A percentile compares a stretch with the other conserved stretches of the same genome.
phyloP scores from a whole-genome alignment of 92 coral and sea anemone genomes.

The Porites evermanni region DNA sequence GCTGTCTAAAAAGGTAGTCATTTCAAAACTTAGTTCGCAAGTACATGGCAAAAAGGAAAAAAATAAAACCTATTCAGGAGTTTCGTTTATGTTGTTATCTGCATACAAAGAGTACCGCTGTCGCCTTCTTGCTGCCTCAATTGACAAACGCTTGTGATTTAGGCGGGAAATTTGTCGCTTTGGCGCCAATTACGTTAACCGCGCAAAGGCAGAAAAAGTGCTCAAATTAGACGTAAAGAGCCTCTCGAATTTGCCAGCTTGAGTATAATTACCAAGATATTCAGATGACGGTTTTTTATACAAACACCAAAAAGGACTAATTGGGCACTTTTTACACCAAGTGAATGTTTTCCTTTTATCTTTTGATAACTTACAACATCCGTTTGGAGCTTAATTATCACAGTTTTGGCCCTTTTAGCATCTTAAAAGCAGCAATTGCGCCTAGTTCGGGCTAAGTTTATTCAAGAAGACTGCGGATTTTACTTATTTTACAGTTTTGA shows the following conservation, averaged over 20 bases:
- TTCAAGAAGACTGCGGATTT: background rate
- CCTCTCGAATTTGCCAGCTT: slow-evolving; percentile 36
- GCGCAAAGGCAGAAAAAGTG: slow-evolving; percentile 55
- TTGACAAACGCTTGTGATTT: slow-evolving; percentile 58
- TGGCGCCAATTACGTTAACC: slow-evolving; percentile 75
- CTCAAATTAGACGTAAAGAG: slow-evolving; percentile 32
- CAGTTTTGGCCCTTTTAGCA: background rate
- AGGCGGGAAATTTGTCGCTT: slow-evolving; percentile 65
- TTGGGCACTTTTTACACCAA: slow-evolving; percentile 13
- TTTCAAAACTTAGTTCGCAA: background rate
- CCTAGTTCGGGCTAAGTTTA: background rate
- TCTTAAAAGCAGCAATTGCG: background rate
- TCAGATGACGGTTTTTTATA: slow-evolving; percentile 7
- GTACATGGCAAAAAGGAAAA: background rate
- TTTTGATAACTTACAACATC: background rate
- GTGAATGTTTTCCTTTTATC: background rate
- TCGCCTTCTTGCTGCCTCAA: slow-evolving; percentile 55
- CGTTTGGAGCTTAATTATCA: background rate
- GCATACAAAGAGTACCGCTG: slow-evolving; percentile 47
- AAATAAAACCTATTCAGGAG: background rate
- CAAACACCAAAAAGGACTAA: slow-evolving; percentile 28
- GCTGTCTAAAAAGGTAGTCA: background rate
- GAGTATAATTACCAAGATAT: slow-evolving; percentile 1
- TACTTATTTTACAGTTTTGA: background rate
- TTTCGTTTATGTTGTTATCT: slow-evolving; percentile 27